These are phyloP conservation scores for Netelia melanura DNA, from an alignment of 2,888 invertebrate species.

Conservation along the genomic window DNA sequence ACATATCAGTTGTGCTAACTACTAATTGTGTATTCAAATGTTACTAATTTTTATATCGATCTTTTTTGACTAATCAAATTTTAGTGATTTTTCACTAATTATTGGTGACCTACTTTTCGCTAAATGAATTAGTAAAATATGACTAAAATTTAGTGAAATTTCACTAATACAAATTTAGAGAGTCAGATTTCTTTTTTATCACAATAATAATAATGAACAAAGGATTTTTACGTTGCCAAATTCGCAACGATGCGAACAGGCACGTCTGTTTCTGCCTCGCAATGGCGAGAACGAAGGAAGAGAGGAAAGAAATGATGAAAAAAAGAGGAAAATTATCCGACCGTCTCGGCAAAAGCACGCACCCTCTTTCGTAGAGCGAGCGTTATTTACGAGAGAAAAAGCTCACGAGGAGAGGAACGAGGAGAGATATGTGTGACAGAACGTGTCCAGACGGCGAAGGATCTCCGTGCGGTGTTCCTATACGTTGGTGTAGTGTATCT, in stretches of 20 bases:
- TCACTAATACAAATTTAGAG: no score
- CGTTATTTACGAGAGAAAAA: conserved; percentile 1
- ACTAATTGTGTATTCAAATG: no score
- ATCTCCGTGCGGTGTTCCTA: conserved; percentile 33
- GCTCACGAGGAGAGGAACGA: conserved; percentile 15
- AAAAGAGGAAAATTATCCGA: conserved; percentile 15
- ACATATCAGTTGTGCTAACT: no score
- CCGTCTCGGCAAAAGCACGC: not conserved
- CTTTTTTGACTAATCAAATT: no score
- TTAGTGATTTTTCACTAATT: no score
- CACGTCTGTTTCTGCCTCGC: not conserved
- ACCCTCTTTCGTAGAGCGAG: not conserved
- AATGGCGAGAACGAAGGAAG: not conserved
- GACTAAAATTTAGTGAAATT: no score
- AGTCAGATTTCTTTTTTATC: no score
- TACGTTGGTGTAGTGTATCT: conserved; percentile 74
- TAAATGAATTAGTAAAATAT: no score
- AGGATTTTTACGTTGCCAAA: no score
- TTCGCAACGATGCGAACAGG: not conserved
- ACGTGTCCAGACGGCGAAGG: conserved; percentile 33
- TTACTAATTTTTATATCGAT: no score
- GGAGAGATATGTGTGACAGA: conserved; percentile 21
- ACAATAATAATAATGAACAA: not conserved
- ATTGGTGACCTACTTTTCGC: no score
- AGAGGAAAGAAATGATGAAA: not conserved